These are phyloP conservation scores for Tapirus terrestris DNA, from an alignment of 2,113 vertebrate genomes.

Conservation along the genomic window DNA sequence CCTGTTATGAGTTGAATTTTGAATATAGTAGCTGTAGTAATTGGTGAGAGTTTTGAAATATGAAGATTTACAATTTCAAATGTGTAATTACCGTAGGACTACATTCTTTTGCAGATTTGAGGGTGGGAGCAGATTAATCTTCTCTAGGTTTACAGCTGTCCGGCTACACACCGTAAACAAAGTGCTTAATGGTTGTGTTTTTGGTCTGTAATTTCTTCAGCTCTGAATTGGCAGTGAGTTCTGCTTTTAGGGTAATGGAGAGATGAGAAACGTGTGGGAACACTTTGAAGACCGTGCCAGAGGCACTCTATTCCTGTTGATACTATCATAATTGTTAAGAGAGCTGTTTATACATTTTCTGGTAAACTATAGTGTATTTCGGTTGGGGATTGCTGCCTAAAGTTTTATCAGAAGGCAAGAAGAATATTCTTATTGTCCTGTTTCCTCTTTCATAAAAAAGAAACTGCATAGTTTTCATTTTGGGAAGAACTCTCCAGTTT, in stretches of 20 bases:
- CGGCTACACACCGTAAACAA: not conserved
- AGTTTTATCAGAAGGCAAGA: not conserved
- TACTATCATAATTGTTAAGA: not conserved
- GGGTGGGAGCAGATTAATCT: not conserved
- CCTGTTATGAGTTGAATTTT: not conserved
- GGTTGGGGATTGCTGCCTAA: not conserved
- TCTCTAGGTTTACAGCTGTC: not conserved
- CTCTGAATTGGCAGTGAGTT: not conserved
- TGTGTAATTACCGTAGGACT: not conserved
- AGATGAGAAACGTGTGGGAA: not conserved
- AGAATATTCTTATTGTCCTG: not conserved
- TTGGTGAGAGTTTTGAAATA: constrained; percentile 23
- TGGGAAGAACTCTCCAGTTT: not conserved
- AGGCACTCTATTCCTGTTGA: not conserved
- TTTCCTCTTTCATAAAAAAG: not conserved
- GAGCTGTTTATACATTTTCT: not conserved
- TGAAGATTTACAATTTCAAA: not conserved
- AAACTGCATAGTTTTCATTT: not conserved
- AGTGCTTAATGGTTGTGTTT: not conserved
- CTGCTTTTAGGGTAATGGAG: not conserved
- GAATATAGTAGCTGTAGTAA: not conserved
- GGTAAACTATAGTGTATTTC: not conserved
- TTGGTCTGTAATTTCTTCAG: not conserved
- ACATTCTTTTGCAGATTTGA: not conserved
- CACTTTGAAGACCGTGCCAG: not conserved